These are phyloP conservation scores for Diplosoma virens DNA, from an alignment of 23 tunicate species.

Conservation along the genomic window DNA sequence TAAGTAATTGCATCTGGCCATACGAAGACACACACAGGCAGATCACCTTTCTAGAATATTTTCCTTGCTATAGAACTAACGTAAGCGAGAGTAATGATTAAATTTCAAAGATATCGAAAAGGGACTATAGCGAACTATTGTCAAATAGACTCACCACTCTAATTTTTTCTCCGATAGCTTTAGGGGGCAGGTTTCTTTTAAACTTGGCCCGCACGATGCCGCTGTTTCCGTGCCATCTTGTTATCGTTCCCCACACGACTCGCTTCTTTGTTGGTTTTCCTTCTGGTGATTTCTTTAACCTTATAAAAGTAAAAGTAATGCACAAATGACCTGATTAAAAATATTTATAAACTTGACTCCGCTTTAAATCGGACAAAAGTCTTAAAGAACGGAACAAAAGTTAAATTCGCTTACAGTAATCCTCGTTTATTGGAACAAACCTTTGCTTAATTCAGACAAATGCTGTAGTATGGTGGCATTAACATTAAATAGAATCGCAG, in stretches of 20 bases:
- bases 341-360: neutral
- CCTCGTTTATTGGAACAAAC: no score
- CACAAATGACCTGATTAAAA: neutral
- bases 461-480: no score
- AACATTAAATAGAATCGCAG: no score
- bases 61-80: no score
- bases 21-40: no score
- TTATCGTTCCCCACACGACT: slow-evolving; percentile 96
- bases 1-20: no score
- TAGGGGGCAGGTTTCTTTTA: slow-evolving; percentile 82
- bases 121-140: no score
- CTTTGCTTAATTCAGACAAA: no score
- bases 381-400: neutral
- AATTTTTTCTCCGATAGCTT: slow-evolving; percentile 93
- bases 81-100: no score
- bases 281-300: slow-evolving; percentile 79
- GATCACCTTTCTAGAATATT: no score
- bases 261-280: slow-evolving; percentile 81
- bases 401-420: no score
- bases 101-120: no score
- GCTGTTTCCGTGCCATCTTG: slow-evolving; percentile 92
- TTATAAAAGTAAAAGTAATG: neutral
- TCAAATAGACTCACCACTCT: slow-evolving; percentile 68
- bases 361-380: neutral
- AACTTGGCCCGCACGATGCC: slow-evolving; percentile 93